Conservation (phyloP, 2,888 invertebrate genomes). For the Diarsia dahlii region DNA sequence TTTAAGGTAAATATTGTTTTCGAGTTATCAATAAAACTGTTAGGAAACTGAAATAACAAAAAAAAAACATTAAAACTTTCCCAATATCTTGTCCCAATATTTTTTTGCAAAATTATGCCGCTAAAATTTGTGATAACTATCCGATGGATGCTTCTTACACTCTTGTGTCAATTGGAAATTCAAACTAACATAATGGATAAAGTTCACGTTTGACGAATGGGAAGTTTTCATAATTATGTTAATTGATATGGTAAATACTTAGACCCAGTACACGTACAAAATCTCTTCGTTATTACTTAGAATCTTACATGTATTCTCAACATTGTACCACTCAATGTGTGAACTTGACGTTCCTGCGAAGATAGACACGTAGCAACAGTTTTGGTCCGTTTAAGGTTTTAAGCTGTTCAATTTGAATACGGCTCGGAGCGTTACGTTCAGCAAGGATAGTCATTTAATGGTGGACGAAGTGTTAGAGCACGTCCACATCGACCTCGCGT, state of each 20-base stretch:
- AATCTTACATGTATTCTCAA: neutral
- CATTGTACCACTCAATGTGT: conserved; percentile 2
- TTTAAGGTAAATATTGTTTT: conserved; percentile 5
- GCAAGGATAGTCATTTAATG: conserved; percentile 72
- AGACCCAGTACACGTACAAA: conserved; percentile 9
- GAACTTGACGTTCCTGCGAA: conserved; percentile 25
- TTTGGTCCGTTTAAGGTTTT: conserved; percentile 41
- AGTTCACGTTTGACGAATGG: conserved; percentile 29
- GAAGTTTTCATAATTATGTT: conserved; percentile 12
- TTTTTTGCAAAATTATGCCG: neutral
- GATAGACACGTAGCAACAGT: conserved; percentile 25
- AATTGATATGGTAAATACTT: conserved; percentile 30
- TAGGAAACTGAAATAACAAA: neutral
- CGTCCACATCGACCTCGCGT: conserved; percentile 86
- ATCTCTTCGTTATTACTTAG: conserved; percentile 6
- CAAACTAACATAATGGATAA: conserved; percentile 28
- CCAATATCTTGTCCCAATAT: neutral
- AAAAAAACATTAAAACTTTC: neutral
- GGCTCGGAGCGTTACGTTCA: conserved; percentile 63
- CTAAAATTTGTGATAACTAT: conserved; percentile 1
- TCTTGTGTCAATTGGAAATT: conserved; percentile 38
- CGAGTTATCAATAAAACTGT: neutral
- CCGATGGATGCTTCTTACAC: conserved; percentile 6
- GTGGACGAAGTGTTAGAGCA: conserved; percentile 80
- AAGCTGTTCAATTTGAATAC: conserved; percentile 58